phyloP scores from a whole-genome alignment of 2,113 vertebrate genomes.

The Melanerpes formicivorus region DNA sequence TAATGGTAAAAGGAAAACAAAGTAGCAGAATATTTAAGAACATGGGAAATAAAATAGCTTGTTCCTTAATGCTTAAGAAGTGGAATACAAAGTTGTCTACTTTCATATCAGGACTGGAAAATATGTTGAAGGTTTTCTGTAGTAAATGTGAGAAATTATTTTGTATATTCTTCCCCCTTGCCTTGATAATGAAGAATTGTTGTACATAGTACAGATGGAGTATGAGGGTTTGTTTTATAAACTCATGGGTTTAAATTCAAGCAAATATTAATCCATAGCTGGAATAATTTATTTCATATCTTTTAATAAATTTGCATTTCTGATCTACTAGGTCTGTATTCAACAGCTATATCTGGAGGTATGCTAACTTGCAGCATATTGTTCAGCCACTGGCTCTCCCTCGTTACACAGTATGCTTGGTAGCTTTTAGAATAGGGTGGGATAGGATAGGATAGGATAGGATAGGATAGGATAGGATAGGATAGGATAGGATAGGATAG shows the following conservation, averaged over 20 bases:
- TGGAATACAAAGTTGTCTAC: rapidly evolving
- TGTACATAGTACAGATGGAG: neutral
- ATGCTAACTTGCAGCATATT: neutral
- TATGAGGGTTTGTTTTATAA: neutral
- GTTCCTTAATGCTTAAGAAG: neutral
- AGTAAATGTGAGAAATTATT: neutral
- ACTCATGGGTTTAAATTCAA: neutral
- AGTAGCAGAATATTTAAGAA: neutral
- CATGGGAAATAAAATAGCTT: neutral
- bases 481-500: no score
- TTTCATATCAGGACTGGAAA: neutral
- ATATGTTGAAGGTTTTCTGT: no score
- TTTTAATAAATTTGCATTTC: neutral
- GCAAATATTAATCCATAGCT: neutral
- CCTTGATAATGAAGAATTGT: neutral
- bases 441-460: no score
- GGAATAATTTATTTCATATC: neutral
- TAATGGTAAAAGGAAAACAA: neutral
- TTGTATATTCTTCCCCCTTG: neutral
- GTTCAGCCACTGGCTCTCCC: neutral
- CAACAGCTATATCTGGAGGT: neutral
- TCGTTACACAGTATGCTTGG: rapidly evolving
- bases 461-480: no score
- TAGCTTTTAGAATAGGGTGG: neutral
- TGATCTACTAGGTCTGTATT: neutral